Evolutionary conservation across 2,113 vertebrate species (phyloP).

Genomic region (Cyanoderma ruficeps): DNA sequence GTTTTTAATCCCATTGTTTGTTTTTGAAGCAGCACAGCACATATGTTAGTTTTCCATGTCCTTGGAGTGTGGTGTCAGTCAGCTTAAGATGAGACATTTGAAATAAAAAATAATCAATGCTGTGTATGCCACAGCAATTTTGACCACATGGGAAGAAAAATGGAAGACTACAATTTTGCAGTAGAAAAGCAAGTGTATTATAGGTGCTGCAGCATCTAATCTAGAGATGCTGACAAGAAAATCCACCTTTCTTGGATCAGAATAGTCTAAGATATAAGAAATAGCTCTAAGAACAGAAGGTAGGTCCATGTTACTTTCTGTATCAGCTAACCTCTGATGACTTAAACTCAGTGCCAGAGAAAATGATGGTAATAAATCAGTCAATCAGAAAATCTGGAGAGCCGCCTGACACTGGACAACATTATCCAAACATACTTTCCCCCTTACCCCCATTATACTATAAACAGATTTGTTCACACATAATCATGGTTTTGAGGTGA

Average conservation of each 20-base stretch:
- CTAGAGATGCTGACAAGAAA: neutral
- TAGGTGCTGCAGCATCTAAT: neutral
- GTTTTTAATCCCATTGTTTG: neutral
- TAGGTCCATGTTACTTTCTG: neutral
- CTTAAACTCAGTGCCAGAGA: neutral
- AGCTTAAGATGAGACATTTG: neutral
- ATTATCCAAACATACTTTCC: neutral
- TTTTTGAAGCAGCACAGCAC: neutral
- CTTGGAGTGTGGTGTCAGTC: neutral
- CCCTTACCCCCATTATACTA: neutral
- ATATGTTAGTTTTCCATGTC: neutral
- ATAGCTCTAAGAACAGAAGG: neutral
- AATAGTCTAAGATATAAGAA: too few species aligned
- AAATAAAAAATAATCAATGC: neutral
- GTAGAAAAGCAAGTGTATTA: neutral
- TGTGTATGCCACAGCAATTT: neutral
- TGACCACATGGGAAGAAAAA: conserved; percentile 24
- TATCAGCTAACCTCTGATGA: neutral
- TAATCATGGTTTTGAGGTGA: neutral
- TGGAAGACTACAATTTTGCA: neutral
- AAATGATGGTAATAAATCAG: neutral
- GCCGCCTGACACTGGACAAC: neutral
- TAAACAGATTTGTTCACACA: conserved; percentile 2
- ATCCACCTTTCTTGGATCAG: neutral
- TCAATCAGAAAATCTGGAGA: neutral